Base-by-base conservation (phyloP, 1,140 invertebrate genomes). In the Gryon sp. region DNA sequence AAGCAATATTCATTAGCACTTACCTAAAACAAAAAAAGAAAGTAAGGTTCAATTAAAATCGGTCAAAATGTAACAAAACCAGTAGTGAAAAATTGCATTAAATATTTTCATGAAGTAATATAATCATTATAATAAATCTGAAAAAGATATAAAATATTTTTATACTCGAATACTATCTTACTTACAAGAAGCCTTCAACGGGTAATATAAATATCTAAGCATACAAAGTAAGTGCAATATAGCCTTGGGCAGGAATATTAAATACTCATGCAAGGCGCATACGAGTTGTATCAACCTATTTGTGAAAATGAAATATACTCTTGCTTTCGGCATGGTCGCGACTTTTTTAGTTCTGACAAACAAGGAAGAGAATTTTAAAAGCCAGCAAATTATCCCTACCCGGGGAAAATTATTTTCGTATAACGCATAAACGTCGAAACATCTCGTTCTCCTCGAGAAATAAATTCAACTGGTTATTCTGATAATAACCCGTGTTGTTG, bases 11-110 rank as follows among this genome's bases (percentile, higher is more conserved):
- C 36, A 57, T 74, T 74, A 65, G 34, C 73, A 82, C 83, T 85
- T 75, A 85, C 83, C 83, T 85, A 76, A 34, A 84, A 85, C 81
- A 85, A 38, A 84, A 77, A 81, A 45, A 76, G 30, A 77, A 77
- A 59, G 34, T 11, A 52, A 20, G 53, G 14, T 53, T 63, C 50
- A 68, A 57, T 60, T 53, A 43, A 28, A 28, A 41, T 55, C 11
- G 14, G 19, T 26, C 18, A 11, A 18, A 60, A 36, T n/a, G n/a
- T n/a, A n/a, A n/a, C n/a, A n/a, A n/a, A n/a, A n/a, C n/a, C n/a
- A n/a, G n/a, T n/a, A n/a, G n/a, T n/a, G n/a, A n/a, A n/a, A n/a
- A n/a, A n/a, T n/a, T n/a, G n/a, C n/a, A n/a, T n/a, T n/a, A n/a
- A n/a, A n/a, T n/a, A n/a, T n/a, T n/a, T n/a, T n/a, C n/a, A n/a